phyloP scores from a whole-genome alignment of 1,140 invertebrate genomes.

The Platorchestia sp. region DNA sequence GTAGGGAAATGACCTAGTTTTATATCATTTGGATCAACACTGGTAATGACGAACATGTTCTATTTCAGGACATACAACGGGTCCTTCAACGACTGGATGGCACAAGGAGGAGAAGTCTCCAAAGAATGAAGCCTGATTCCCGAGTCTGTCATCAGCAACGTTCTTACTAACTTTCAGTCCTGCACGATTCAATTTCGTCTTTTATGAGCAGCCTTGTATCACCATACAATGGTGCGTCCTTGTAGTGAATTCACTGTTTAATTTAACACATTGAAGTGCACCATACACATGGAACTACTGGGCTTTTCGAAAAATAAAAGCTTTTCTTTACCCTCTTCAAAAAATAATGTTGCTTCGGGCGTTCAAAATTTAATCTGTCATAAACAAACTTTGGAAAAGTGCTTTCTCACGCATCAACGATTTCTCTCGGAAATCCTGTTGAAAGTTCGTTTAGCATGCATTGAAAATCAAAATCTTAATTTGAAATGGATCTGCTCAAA shows the following conservation, averaged over 20 bases:
- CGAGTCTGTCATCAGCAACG: neutral
- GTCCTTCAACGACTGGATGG: conserved; percentile 16
- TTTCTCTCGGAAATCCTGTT: no score
- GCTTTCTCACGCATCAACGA: neutral
- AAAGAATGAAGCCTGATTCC: neutral
- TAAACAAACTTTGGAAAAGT: neutral
- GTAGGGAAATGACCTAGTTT: no score
- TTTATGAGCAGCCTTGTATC: neutral
- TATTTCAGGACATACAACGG: conserved; percentile 21
- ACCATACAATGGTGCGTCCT: neutral
- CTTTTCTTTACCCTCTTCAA: neutral
- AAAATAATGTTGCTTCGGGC: neutral
- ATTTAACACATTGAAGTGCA: neutral
- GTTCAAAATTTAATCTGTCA: neutral
- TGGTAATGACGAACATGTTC: neutral
- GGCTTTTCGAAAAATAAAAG: neutral
- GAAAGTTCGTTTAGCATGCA: no score
- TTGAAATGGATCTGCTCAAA: no score
- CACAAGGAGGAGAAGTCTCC: neutral
- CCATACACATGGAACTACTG: neutral
- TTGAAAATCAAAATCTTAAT: no score
- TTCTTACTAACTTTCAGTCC: neutral
- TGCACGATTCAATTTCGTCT: neutral
- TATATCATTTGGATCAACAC: no score
- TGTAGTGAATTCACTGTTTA: neutral